Conservation (phyloP, 2,888 invertebrate genomes). For the Patella ulyssiponensis region DNA sequence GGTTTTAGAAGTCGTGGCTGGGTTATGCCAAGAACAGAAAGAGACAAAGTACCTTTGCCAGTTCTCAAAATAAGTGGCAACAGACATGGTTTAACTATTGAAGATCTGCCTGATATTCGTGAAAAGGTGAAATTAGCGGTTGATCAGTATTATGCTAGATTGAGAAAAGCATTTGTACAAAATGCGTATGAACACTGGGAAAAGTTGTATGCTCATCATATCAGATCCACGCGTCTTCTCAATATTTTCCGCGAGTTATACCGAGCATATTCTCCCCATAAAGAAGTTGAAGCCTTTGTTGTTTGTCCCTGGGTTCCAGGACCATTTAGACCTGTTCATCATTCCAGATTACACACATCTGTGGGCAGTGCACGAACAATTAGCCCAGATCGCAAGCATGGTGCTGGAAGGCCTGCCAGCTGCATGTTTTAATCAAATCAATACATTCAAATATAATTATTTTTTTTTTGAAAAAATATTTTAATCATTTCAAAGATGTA, state of each 20-base stretch:
- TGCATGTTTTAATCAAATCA: neutral
- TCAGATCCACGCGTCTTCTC: slow-evolving; percentile 46
- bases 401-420: neutral
- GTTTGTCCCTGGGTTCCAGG: slow-evolving; percentile 61
- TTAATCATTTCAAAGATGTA: no score
- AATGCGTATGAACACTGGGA: slow-evolving; percentile 58
- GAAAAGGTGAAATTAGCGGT: slow-evolving; percentile 47
- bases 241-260: slow-evolving; percentile 53
- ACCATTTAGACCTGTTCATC: slow-evolving; percentile 38
- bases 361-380: neutral
- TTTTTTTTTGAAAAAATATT: no score
- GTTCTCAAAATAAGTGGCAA: slow-evolving; percentile 45
- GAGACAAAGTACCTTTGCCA: slow-evolving; percentile 47
- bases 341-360: neutral
- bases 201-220: slow-evolving; percentile 45
- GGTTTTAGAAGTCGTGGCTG: slow-evolving; percentile 31
- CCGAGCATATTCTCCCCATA: slow-evolving; percentile 57
- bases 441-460: neutral
- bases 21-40: slow-evolving; percentile 44
- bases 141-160: slow-evolving; percentile 47
- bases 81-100: slow-evolving; percentile 48
- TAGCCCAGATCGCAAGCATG: neutral
- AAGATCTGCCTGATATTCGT: slow-evolving; percentile 53
- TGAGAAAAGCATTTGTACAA: slow-evolving; percentile 46
- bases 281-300: slow-evolving; percentile 57